Evolutionary conservation across 35 echinoderm and acorn worm species (phyloP), one percentile per base, ranked within the genome.

Genomic region (Anneissia japonica): DNA sequence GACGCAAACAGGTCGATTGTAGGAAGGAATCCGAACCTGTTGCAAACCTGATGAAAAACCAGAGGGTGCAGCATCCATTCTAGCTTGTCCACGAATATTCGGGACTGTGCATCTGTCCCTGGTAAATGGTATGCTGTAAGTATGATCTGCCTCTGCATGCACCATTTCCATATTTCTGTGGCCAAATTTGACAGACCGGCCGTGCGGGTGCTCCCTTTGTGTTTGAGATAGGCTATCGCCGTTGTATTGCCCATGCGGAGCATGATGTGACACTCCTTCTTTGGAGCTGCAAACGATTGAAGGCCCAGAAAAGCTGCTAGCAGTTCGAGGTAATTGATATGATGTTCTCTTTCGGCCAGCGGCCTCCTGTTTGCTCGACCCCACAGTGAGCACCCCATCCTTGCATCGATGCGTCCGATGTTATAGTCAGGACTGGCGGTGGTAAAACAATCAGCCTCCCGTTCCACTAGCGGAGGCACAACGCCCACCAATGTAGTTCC

Each of bases 81-180:
- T 30, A 51, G 34, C 10, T 28, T 72, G 72, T 86, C 72, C 0
- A 4, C 35, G 35, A 75, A 86, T 31, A 23, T 74, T 74, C 84
- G 39, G 0, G 84, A 86, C 72, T 75, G 74, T 6, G 74, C 17
- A 77, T 86, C 55, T 34, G 56, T 35, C 30, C 84, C 84, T 30
- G 84, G 84, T 19, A 74, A 3, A 30, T 86, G 74, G 30, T 37
- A 35, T 4, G 76, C 90, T 34, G 84, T 81, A 33, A 91, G 10
- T 23, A 17, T 31, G 16, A 86, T 82, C 75, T 91, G 51, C n/a
- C 89, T 85, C 30, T 13, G 12, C 19, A 82, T 39, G 38, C 90
- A 91, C 90, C 90, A 91, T 34, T 80, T 31, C 90, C 77, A 87
- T 23, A 91, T 17, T 41, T 37, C 31, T 34, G 82, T 77, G 2